phyloP scores from a whole-genome alignment of 1,140 invertebrate species.

The Formica selysi region DNA sequence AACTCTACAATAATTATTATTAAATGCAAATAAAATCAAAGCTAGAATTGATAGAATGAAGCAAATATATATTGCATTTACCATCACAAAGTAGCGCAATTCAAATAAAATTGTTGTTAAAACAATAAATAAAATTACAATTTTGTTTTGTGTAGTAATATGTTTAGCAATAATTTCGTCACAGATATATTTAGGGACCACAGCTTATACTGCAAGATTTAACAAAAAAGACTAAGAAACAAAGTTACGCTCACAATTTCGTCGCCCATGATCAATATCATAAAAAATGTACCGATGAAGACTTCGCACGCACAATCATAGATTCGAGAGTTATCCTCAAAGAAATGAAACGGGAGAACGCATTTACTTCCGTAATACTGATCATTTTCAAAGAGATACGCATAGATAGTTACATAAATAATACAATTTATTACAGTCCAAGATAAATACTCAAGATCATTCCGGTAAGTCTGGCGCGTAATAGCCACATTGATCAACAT shows the following conservation, averaged over 20 bases:
- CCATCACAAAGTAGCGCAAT: background rate
- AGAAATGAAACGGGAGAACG: background rate
- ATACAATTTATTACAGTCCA: constrained; percentile 15
- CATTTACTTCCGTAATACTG: constrained; percentile 7
- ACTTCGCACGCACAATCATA: background rate
- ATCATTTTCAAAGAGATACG: background rate
- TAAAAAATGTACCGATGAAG: background rate
- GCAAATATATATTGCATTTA: background rate
- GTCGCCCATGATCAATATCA: background rate
- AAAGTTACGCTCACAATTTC: background rate
- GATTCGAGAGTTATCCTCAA: background rate
- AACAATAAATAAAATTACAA: background rate
- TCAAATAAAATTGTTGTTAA: background rate
- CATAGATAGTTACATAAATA: constrained; percentile 4
- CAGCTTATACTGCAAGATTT: background rate
- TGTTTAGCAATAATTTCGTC: background rate
- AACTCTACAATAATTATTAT: constrained; percentile 5
- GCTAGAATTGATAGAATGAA: background rate
- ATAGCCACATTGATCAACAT: constrained; percentile 15
- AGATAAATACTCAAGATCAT: constrained; percentile 35
- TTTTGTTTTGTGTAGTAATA: background rate
- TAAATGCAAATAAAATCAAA: background rate
- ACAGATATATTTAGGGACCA: background rate
- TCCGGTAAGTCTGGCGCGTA: background rate
- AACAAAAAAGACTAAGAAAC: background rate